Evolutionary conservation across 2,113 vertebrate genomes (phyloP).

Genomic region (Platanista minor): DNA sequence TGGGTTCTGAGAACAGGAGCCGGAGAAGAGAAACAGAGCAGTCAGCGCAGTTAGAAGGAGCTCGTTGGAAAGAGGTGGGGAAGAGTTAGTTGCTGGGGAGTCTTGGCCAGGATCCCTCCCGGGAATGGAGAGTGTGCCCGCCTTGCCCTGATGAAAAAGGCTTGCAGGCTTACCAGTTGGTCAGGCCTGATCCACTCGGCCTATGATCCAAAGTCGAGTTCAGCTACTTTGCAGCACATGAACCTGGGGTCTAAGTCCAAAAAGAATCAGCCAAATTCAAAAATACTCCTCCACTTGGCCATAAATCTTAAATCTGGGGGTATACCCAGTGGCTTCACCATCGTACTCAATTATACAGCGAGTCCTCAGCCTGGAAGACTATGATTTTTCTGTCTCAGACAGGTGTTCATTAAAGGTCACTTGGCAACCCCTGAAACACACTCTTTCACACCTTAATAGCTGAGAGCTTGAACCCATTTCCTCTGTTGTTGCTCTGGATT

Average conservation of each 20-base stretch:
- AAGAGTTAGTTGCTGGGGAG: not conserved
- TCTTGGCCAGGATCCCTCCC: not conserved
- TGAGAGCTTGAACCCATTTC: constrained; percentile 14
- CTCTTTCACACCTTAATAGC: not conserved
- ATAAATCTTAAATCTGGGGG: constrained; percentile 48
- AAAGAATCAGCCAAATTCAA: constrained; percentile 30
- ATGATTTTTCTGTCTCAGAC: constrained; percentile 52
- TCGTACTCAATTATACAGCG: constrained; percentile 51
- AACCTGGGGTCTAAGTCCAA: not conserved
- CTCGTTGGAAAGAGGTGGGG: not conserved
- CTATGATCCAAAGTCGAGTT: not conserved
- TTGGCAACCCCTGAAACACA: constrained; percentile 24
- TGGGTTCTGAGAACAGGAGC: not conserved
- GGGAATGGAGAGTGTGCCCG: not conserved
- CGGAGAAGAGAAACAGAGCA: not conserved
- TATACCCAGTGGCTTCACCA: not conserved
- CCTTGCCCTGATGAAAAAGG: not conserved
- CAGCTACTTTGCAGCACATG: not conserved
- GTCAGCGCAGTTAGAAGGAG: not conserved
- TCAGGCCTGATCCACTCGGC: not conserved
- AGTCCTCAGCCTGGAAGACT: constrained; percentile 17
- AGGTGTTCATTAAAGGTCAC: constrained; percentile 63
- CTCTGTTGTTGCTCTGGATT: not conserved
- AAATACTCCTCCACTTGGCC: not conserved
- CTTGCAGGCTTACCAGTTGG: not conserved